Evolutionary conservation across 2,797 vertebrate species (phyloP).

Genomic region (Trachurus trachurus): DNA sequence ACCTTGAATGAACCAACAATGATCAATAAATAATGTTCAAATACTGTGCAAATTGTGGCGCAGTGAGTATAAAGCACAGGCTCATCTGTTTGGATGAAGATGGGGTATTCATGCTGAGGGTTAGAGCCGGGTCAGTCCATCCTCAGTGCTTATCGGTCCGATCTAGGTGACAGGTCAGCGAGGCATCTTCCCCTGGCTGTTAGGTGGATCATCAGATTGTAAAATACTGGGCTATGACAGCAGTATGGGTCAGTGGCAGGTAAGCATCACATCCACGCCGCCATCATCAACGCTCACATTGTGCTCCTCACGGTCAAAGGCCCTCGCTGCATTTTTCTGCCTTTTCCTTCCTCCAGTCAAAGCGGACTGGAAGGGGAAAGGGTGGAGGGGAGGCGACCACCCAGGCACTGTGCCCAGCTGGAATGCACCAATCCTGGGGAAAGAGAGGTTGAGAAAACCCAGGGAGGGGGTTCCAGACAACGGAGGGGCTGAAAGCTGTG

Average conservation of each 20-base stretch:
- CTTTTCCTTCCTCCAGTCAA: slow-evolving; percentile 72
- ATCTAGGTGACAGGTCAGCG: slow-evolving; percentile 72
- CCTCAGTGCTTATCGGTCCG: slow-evolving; percentile 69
- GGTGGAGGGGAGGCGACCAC: slow-evolving; percentile 74
- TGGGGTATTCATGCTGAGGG: slow-evolving; percentile 55
- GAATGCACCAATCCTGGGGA: slow-evolving; percentile 80
- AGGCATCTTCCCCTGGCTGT: slow-evolving; percentile 66
- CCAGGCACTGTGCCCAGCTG: slow-evolving; percentile 80
- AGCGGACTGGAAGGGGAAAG: slow-evolving; percentile 23
- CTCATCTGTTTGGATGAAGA: slow-evolving; percentile 12
- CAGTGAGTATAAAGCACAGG: background rate
- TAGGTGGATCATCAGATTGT: slow-evolving; percentile 66
- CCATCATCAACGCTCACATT: slow-evolving; percentile 83
- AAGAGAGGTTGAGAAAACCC: slow-evolving; percentile 59
- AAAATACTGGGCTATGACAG: slow-evolving; percentile 73
- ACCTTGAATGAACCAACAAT: slow-evolving; percentile 48
- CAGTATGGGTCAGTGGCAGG: slow-evolving; percentile 78
- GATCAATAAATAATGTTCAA: slow-evolving; percentile 70
- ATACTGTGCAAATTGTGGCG: slow-evolving; percentile 13
- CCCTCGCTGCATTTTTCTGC: slow-evolving; percentile 74
- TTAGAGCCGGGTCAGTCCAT: slow-evolving; percentile 70
- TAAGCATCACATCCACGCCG: slow-evolving; percentile 78
- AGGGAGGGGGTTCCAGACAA: slow-evolving; percentile 64
- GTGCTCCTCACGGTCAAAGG: slow-evolving; percentile 75
- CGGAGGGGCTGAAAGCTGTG: slow-evolving; percentile 78